Evolutionary conservation across 2,797 vertebrate species (phyloP).

Genomic region (Crocodylus rhombifer): DNA sequence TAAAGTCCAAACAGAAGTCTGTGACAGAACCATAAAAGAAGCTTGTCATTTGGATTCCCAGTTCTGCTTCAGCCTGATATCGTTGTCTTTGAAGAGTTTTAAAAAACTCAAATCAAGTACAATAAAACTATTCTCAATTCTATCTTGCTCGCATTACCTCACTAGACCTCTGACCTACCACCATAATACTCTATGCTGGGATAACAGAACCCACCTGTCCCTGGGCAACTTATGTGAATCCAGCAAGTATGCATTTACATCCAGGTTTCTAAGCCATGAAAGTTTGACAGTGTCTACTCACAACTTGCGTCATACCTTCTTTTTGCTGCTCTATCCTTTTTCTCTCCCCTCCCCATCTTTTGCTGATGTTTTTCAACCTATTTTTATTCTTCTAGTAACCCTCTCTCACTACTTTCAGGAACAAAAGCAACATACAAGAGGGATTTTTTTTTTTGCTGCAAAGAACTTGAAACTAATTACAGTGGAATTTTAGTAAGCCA

Average conservation of each 20-base stretch:
- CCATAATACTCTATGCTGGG: too few relatives aligned
- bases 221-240: too few relatives aligned
- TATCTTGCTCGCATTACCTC: neutral
- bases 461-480: constrained; percentile 20
- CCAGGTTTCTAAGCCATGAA: too few relatives aligned
- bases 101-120: neutral
- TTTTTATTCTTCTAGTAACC: accelerated
- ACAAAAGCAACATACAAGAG: neutral
- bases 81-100: neutral
- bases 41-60: neutral
- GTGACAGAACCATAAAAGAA: neutral
- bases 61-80: neutral
- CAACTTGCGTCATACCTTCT: too few relatives aligned
- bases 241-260: too few relatives aligned
- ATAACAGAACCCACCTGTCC: too few relatives aligned
- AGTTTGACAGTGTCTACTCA: too few relatives aligned
- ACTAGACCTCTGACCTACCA: too few relatives aligned
- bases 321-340: too few relatives aligned
- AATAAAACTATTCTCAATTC: neutral
- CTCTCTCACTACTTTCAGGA: neutral
- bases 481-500: neutral
- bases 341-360: too few relatives aligned
- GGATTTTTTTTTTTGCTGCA: neutral
- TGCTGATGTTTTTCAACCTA: too few relatives aligned
- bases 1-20: neutral